Evolutionary conservation across 2,797 vertebrate genomes (phyloP).

Genomic region (Phalanger gymnotis): DNA sequence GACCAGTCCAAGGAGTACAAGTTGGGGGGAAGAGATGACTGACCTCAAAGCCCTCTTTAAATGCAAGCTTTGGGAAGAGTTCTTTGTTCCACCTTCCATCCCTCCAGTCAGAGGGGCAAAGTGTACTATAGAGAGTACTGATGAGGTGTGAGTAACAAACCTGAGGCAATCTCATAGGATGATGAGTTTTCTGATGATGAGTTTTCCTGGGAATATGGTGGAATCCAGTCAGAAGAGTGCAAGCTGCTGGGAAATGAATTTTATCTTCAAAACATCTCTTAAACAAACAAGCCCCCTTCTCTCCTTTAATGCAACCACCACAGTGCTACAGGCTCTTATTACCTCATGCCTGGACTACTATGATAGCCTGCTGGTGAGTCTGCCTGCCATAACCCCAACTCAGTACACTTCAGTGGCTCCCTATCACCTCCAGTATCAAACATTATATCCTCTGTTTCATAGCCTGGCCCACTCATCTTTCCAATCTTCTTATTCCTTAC

Average conservation of each 20-base stretch:
- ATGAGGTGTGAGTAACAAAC: background rate
- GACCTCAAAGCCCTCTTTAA: background rate
- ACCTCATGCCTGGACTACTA: too few species aligned
- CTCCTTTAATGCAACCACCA: background rate
- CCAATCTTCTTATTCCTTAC: background rate
- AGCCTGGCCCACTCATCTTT: background rate
- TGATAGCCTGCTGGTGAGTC: background rate
- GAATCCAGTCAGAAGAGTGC: background rate
- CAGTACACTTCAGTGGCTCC: background rate
- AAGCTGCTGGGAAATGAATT: background rate
- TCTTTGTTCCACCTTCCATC: background rate
- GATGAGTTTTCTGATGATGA: background rate
- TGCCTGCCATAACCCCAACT: background rate
- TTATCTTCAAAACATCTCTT: background rate
- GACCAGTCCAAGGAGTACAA: background rate
- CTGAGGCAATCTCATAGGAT: background rate
- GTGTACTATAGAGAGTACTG: background rate
- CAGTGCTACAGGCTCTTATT: background rate
- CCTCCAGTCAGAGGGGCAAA: background rate
- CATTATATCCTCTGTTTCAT: background rate
- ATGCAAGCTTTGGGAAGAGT: background rate
- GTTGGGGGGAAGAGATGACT: background rate
- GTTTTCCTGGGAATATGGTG: background rate
- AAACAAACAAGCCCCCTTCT: background rate
- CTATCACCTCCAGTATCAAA: background rate